phyloP scores from a whole-genome alignment of 2,888 invertebrate genomes.

The Parascotia fuliginaria region DNA sequence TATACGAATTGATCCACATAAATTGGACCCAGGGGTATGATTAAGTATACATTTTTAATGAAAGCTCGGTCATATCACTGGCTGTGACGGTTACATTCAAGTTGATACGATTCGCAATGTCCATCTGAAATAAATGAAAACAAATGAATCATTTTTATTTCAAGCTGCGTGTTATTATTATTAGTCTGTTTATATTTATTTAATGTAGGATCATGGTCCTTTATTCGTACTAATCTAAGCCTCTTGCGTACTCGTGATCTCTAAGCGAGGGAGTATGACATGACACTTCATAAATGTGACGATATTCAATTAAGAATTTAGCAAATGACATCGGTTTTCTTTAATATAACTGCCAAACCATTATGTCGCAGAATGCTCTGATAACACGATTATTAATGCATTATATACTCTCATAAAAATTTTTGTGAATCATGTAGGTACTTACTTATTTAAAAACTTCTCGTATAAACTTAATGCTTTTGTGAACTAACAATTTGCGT shows the following conservation, averaged over 20 bases:
- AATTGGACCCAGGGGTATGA: conserved; percentile 4
- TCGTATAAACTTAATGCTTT: too few species aligned
- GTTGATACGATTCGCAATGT: conserved; percentile 3
- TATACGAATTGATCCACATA: background rate
- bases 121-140: background rate
- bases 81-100: conserved; percentile 5
- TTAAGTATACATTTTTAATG: conserved; percentile 11
- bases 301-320: too few species aligned
- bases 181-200: background rate
- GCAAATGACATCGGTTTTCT: too few species aligned
- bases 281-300: too few species aligned
- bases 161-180: background rate
- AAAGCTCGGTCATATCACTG: conserved; percentile 2
- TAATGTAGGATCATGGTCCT: too few species aligned
- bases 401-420: too few species aligned
- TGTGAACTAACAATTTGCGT: background rate
- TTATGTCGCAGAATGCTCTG: too few species aligned
- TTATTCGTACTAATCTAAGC: background rate
- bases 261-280: too few species aligned
- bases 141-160: background rate
- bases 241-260: background rate
- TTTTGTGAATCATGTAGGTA: too few species aligned
- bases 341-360: too few species aligned
- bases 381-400: too few species aligned
- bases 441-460: too few species aligned